Percentiles rank a stretch among this genome's conserved stretches.
These are phyloP conservation scores for Ostrea denselamellosa DNA, from an alignment of 1,140 invertebrate genomes.

Conservation along the genomic window DNA sequence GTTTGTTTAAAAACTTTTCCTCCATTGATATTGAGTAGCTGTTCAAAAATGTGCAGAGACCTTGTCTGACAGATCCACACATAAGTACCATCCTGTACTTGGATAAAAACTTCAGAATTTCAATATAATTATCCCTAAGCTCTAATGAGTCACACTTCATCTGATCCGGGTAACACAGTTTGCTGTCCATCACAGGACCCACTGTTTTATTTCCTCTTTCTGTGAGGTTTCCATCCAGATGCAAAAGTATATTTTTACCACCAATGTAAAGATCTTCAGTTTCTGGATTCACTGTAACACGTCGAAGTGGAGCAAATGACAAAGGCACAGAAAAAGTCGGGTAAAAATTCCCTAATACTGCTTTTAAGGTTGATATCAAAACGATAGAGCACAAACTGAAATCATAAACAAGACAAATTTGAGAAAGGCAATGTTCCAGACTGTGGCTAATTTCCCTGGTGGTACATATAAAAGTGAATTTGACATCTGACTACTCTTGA, in stretches of 20 bases:
- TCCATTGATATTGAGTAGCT: not conserved
- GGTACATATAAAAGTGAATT: too few relatives aligned
- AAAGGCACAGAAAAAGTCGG: not conserved
- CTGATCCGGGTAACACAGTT: not conserved
- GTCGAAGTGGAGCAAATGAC: not conserved
- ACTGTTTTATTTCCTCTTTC: not conserved
- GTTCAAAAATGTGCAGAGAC: conserved; percentile 17
- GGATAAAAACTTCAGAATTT: conserved; percentile 2
- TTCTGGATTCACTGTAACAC: not conserved
- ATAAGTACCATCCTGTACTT: not conserved
- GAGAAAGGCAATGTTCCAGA: too few relatives aligned
- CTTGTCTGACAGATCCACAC: conserved; percentile 21
- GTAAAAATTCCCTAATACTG: not conserved
- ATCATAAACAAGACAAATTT: not conserved
- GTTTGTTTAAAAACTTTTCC: not conserved
- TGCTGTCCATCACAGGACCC: conserved; percentile 31
- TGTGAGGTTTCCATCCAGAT: not conserved
- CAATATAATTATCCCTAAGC: not conserved
- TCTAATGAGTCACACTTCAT: not conserved
- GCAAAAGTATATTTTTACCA: conserved; percentile 37
- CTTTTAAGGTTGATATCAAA: not conserved
- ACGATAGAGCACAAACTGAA: not conserved
- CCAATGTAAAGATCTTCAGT: conserved; percentile 32
- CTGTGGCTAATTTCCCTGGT: too few relatives aligned
- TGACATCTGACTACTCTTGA: too few relatives aligned